A percentile compares a stretch with the other conserved stretches of the same genome.
Evolutionary conservation across 1,140 invertebrate species (phyloP).

Genomic region (Megalopta genalis): DNA sequence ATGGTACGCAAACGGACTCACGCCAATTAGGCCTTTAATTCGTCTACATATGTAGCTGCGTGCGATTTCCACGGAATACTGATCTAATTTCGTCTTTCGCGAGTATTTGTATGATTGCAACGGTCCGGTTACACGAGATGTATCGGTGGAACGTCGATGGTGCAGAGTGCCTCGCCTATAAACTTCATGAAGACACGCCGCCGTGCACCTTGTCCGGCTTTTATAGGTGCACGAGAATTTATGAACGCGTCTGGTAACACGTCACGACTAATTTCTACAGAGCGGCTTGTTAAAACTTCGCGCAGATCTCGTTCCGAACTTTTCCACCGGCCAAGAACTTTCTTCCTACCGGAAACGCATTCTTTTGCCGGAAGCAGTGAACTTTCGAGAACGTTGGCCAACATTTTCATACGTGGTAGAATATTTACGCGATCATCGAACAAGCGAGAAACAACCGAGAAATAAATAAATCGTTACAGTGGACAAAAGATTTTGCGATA

Average conservation of each 20-base stretch:
- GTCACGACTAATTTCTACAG: neutral
- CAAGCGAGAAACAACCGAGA: too few species aligned
- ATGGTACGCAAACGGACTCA: neutral
- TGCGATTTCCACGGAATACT: conserved; percentile 24
- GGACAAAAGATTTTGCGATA: too few species aligned
- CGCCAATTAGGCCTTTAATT: neutral
- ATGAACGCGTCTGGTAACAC: conserved; percentile 30
- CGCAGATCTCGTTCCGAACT: neutral
- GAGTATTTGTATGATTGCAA: conserved; percentile 13
- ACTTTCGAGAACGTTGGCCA: neutral
- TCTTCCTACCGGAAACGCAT: neutral
- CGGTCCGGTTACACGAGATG: neutral
- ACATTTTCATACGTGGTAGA: neutral
- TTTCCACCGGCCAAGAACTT: neutral
- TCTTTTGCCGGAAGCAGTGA: neutral
- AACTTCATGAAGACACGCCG: neutral
- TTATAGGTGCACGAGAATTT: conserved; percentile 31
- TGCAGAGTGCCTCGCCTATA: neutral
- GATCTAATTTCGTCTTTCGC: conserved; percentile 28
- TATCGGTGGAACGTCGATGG: neutral
- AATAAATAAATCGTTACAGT: too few species aligned
- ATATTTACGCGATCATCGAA: too few species aligned
- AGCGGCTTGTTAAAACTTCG: conserved; percentile 17
- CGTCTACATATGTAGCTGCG: neutral
- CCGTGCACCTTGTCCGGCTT: neutral